phyloP scores from a whole-genome alignment of 2,888 invertebrate genomes.

The Sphinx pinastri region DNA sequence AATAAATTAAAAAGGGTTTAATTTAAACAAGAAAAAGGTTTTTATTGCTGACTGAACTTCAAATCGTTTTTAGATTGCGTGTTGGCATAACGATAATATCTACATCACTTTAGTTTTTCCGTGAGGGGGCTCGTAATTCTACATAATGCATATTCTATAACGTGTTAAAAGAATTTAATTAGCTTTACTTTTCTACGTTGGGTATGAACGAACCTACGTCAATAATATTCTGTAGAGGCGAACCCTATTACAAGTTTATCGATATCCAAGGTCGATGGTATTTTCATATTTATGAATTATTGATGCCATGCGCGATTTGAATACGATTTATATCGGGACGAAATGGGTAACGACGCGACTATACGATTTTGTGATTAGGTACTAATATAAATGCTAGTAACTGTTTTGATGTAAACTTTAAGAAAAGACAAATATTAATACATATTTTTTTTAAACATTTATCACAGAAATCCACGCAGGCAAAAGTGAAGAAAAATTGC shows the following conservation, averaged over 20 bases:
- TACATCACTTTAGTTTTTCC: background rate
- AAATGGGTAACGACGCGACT: background rate
- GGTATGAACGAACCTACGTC: constrained; percentile 21
- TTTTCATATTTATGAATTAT: constrained; percentile 19
- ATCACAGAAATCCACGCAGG: too few relatives aligned
- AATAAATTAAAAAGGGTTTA: too few relatives aligned
- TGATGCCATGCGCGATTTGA: background rate
- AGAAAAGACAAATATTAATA: too few relatives aligned
- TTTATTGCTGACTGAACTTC: too few relatives aligned
- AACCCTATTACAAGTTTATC: constrained; percentile 28
- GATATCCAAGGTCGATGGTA: background rate
- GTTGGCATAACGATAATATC: too few relatives aligned
- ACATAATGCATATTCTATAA: background rate
- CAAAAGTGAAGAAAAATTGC: too few relatives aligned
- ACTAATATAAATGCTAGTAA: background rate
- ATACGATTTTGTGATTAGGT: background rate
- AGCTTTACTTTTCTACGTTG: background rate
- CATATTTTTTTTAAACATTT: too few relatives aligned
- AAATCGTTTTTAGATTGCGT: too few relatives aligned
- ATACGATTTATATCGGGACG: background rate
- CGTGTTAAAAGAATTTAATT: background rate
- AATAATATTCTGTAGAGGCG: constrained; percentile 24
- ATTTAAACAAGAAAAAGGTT: too few relatives aligned
- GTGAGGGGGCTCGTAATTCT: background rate
- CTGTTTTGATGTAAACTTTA: too few relatives aligned